Conservation (phyloP, 2,113 vertebrate genomes). For the Ahaetulla prasina region DNA sequence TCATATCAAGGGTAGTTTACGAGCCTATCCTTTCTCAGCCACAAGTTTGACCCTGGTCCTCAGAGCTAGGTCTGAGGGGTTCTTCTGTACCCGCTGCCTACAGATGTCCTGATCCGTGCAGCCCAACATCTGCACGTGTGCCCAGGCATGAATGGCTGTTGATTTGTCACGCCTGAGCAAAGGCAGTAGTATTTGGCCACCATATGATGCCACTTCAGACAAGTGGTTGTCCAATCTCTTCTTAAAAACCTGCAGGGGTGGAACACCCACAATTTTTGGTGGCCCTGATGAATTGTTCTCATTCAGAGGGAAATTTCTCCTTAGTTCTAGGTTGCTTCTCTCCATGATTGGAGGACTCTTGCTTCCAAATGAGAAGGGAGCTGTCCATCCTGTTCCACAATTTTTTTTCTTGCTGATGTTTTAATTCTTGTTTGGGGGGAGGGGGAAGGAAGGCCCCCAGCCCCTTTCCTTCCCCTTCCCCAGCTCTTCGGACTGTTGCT, state of each 20-base stretch:
- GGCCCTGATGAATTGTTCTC: no score
- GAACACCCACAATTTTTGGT: no score
- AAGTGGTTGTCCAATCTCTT: no score
- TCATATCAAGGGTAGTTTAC: conserved; percentile 32
- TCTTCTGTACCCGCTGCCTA: neutral
- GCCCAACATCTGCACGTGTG: no score
- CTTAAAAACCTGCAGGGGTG: no score
- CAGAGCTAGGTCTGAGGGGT: neutral
- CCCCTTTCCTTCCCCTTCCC: neutral
- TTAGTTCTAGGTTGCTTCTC: no score
- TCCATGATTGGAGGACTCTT: neutral
- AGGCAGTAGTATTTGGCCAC: neutral
- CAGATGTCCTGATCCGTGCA: neutral
- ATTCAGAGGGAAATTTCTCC: no score
- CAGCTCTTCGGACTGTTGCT: neutral
- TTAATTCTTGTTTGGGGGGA: neutral
- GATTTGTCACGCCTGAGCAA: neutral
- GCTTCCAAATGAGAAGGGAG: neutral
- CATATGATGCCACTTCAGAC: neutral
- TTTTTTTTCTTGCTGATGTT: neutral
- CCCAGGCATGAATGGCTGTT: neutral
- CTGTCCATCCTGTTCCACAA: neutral
- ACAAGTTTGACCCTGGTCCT: neutral
- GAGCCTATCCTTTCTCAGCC: conserved; percentile 16
- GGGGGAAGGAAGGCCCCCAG: neutral